Evolutionary conservation across 2,888 invertebrate genomes (phyloP).

Genomic region (Plutella xylostella): DNA sequence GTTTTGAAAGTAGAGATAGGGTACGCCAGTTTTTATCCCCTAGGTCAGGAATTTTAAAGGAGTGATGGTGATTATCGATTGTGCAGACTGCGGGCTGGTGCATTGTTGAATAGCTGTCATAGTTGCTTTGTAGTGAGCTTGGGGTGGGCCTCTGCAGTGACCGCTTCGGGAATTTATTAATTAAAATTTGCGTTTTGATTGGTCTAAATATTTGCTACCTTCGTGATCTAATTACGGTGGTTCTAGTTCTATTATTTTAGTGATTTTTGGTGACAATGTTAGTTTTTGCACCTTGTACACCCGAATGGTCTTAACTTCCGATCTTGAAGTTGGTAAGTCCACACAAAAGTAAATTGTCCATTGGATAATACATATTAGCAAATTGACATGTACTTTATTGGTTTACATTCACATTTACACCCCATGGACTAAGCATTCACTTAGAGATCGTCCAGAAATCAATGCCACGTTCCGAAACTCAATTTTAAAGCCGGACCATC

Average conservation of each 20-base stretch:
- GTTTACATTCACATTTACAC: no score
- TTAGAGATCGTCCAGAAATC: no score
- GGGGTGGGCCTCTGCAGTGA: constrained; percentile 25
- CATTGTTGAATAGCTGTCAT: constrained; percentile 40
- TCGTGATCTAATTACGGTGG: no score
- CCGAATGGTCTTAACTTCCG: no score
- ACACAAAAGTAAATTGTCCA: no score
- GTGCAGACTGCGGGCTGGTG: constrained; percentile 20
- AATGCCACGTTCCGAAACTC: constrained; percentile 12
- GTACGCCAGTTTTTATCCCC: constrained; percentile 21
- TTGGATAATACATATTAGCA: no score
- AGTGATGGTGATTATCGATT: constrained; percentile 27
- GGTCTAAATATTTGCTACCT: constrained; percentile 14
- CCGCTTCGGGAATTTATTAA: constrained; percentile 41
- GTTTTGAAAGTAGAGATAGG: constrained; percentile 12
- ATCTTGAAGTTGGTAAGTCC: no score
- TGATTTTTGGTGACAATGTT: no score
- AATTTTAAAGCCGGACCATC: constrained; percentile 44
- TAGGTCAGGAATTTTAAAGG: constrained; percentile 33
- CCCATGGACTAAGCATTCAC: no score
- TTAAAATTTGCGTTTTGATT: constrained; percentile 40
- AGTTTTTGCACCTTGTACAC: no score
- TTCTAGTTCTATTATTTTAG: no score
- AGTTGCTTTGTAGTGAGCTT: constrained; percentile 39
- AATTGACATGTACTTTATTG: no score